Evolutionary conservation across 2,888 invertebrate genomes (phyloP).

Genomic region (Eledona agricola): DNA sequence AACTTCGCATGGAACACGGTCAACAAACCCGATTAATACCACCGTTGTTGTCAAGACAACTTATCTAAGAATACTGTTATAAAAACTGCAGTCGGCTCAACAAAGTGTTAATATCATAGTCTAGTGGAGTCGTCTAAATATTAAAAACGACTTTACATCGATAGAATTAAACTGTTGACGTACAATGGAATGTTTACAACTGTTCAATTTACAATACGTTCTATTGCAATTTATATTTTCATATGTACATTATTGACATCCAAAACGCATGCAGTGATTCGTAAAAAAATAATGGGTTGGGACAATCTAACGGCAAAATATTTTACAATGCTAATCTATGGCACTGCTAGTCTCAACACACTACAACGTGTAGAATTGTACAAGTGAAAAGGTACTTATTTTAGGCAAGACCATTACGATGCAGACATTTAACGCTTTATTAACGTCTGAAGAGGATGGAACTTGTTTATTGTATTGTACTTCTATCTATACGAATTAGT

Average conservation of each 20-base stretch:
- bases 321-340: conserved; percentile 31
- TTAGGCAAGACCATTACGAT: conserved; percentile 23
- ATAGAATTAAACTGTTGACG: conserved; percentile 20
- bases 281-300: conserved; percentile 10
- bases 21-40: too few relatives aligned
- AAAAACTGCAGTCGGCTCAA: conserved; percentile 30
- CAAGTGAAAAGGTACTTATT: conserved; percentile 15
- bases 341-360: too few relatives aligned
- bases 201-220: conserved; percentile 15
- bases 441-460: conserved; percentile 23
- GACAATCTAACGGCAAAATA: conserved; percentile 22
- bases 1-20: too few relatives aligned
- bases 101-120: conserved; percentile 6
- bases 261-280: conserved; percentile 14
- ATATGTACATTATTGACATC: conserved; percentile 25
- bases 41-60: too few relatives aligned
- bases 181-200: conserved; percentile 18
- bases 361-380: too few relatives aligned
- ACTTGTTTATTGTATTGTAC: conserved; percentile 25
- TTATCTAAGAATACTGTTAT: conserved; percentile 29
- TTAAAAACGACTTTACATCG: conserved; percentile 26
- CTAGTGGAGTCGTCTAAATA: conserved; percentile 17
- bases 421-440: conserved; percentile 5
- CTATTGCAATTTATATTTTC: background rate
- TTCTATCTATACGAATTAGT: conserved; percentile 11